phyloP scores from a whole-genome alignment of 2,113 vertebrate genomes.

The Siniperca knerii region DNA sequence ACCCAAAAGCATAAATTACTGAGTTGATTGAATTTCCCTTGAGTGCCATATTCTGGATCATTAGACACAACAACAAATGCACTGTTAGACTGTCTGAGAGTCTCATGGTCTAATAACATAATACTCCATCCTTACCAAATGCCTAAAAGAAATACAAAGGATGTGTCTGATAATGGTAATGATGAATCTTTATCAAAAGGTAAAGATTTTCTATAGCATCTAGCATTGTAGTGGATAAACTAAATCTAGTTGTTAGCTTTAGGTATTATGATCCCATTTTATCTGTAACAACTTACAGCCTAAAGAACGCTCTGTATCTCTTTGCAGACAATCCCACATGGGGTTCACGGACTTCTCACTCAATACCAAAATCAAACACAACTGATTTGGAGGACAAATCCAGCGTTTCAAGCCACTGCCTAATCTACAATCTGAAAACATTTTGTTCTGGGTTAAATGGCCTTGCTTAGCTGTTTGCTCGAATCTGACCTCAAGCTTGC shows the following conservation, averaged over 20 bases:
- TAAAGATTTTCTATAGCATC: not conserved
- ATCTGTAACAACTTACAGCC: conserved; percentile 16
- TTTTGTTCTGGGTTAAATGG: conserved; percentile 49
- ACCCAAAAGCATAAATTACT: conserved; percentile 8
- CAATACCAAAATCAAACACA: conserved; percentile 39
- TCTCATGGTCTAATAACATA: not conserved
- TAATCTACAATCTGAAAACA: conserved; percentile 35
- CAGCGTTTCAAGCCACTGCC: not conserved
- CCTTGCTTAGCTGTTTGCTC: conserved; percentile 12
- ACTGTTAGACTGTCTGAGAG: not conserved
- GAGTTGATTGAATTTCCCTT: conserved; percentile 22
- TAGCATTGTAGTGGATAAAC: not conserved
- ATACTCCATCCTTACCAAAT: not conserved
- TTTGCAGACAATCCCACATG: conserved; percentile 6
- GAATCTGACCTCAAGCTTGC: conserved; percentile 33
- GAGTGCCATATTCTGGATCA: conserved; percentile 13
- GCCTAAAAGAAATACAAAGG: not conserved
- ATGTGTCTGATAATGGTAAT: not conserved
- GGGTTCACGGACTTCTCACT: not conserved
- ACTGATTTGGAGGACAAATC: not conserved
- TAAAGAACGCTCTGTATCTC: not conserved
- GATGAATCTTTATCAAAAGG: not conserved
- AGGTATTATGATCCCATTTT: conserved; percentile 14
- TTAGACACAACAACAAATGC: conserved; percentile 14
- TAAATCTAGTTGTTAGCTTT: conserved; percentile 9